Percentiles rank a stretch among this genome's conserved stretches.
Conservation (phyloP, 2,113 vertebrate species). For the Passer domesticus region DNA sequence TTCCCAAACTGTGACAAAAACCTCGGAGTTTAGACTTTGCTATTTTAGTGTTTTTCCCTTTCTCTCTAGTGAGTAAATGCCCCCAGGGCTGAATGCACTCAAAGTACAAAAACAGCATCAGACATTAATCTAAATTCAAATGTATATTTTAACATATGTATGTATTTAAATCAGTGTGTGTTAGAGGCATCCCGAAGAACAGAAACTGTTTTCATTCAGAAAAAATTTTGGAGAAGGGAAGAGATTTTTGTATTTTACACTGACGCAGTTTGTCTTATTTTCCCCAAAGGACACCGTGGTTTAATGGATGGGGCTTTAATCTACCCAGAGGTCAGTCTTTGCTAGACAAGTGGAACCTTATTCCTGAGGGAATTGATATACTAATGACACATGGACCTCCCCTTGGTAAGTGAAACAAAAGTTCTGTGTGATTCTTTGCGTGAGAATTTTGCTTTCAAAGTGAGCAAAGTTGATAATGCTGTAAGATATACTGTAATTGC, state of each 20-base stretch:
- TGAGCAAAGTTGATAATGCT: background rate
- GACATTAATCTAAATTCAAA: background rate
- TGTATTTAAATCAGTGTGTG: background rate
- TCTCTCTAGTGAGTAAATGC: background rate
- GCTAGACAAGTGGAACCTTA: conserved; percentile 98
- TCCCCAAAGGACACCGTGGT: conserved; percentile 94
- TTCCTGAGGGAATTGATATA: conserved; percentile 96
- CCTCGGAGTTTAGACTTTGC: background rate
- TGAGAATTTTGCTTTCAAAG: background rate
- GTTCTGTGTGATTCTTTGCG: background rate
- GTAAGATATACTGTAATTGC: background rate
- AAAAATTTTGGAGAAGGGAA: background rate
- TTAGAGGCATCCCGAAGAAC: background rate
- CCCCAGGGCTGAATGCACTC: background rate
- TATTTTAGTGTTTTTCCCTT: background rate
- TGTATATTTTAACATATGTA: background rate
- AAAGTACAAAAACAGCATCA: background rate
- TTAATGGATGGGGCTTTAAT: conserved; percentile 99
- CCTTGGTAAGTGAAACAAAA: conserved; percentile 85
- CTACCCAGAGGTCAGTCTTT: conserved; percentile 96
- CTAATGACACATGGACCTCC: conserved; percentile 98
- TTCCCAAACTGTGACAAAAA: background rate
- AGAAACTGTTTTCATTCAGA: background rate
- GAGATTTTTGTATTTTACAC: background rate
- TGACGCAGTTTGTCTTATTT: conserved; percentile 63